phyloP scores from a whole-genome alignment of 2,113 vertebrate genomes.

The Osmerus eperlanus region DNA sequence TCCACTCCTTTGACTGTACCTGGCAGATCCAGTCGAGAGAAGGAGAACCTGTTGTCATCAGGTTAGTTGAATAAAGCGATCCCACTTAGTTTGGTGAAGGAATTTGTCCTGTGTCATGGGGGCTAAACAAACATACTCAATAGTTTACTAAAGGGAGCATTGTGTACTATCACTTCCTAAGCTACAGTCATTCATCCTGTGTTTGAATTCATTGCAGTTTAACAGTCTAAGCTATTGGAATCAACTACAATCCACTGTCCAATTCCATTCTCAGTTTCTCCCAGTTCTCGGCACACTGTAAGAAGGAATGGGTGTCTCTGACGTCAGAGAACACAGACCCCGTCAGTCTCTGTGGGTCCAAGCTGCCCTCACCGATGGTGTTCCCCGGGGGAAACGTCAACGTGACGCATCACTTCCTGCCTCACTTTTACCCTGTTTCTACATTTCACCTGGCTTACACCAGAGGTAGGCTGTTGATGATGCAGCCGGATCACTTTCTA shows the following conservation, averaged over 20 bases:
- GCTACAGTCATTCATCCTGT: too few relatives aligned
- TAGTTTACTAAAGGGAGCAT: too few relatives aligned
- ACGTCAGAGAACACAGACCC: conserved; percentile 55
- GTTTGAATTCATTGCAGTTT: too few relatives aligned
- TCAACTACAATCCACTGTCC: neutral
- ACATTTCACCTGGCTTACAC: conserved; percentile 67
- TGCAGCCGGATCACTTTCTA: neutral
- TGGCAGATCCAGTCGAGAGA: conserved; percentile 67
- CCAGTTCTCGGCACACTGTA: conserved; percentile 64
- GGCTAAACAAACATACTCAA: too few relatives aligned
- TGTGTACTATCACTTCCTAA: too few relatives aligned
- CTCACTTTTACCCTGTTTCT: conserved; percentile 60
- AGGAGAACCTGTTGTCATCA: conserved; percentile 66
- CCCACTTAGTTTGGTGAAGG: too few relatives aligned
- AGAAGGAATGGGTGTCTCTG: conserved; percentile 66
- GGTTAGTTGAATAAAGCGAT: conserved; percentile 48
- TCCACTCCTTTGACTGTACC: conserved; percentile 60
- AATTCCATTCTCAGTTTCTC: conserved; percentile 61
- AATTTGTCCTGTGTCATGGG: too few relatives aligned
- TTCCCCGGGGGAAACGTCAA: conserved; percentile 71
- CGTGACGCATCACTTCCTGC: conserved; percentile 67
- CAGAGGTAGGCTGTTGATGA: conserved; percentile 57
- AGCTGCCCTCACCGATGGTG: conserved; percentile 63
- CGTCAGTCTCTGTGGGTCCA: conserved; percentile 62
- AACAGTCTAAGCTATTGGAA: too few relatives aligned